These are phyloP conservation scores for Callopanchax toddi DNA, from an alignment of 2,113 vertebrate genomes.

Conservation along the genomic window DNA sequence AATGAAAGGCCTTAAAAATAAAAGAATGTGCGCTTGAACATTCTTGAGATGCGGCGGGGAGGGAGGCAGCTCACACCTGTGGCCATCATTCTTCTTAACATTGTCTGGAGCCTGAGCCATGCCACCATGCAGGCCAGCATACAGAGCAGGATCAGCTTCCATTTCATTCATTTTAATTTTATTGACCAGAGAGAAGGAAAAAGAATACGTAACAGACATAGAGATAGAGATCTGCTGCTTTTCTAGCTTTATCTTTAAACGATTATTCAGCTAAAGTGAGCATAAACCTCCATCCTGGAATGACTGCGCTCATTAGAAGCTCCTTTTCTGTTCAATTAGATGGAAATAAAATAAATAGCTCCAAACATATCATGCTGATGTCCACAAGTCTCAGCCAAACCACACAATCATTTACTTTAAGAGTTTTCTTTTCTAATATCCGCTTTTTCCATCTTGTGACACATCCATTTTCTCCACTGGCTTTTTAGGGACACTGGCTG, in stretches of 20 bases:
- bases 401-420: background rate
- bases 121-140: conserved; percentile 16
- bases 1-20: conserved; percentile 62
- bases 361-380: too few species aligned
- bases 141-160: conserved; percentile 17
- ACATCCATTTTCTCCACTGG: conserved; percentile 6
- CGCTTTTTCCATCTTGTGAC: background rate
- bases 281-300: background rate
- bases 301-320: background rate
- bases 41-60: conserved; percentile 55
- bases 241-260: background rate
- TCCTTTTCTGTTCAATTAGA: background rate
- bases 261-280: background rate
- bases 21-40: conserved; percentile 48
- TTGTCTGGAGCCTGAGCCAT: conserved; percentile 40
- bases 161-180: background rate
- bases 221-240: background rate
- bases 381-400: background rate
- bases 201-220: background rate
- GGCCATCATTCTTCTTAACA: conserved; percentile 58
- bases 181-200: background rate
- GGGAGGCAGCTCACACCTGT: conserved; percentile 70
- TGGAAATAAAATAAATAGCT: too few species aligned
- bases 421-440: background rate
- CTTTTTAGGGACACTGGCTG: conserved; percentile 2